Percentiles rank a stretch among this genome's conserved stretches.
Evolutionary conservation across 2,797 vertebrate genomes (phyloP).

Genomic region (Pipistrellus kuhlii): DNA sequence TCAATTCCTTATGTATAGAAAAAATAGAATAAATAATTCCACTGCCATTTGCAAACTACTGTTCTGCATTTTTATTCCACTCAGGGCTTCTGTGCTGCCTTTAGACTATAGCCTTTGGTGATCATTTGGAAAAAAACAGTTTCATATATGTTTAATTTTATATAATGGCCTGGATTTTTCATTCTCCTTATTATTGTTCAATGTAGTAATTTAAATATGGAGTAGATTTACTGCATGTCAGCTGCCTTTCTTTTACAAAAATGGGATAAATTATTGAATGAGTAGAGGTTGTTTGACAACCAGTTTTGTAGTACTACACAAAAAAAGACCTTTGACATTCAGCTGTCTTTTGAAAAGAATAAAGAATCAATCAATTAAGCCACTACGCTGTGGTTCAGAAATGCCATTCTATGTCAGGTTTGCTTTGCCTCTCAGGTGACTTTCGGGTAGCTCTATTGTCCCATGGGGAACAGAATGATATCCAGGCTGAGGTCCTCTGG

Average conservation of each 20-base stretch:
- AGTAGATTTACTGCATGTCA: conserved; percentile 88
- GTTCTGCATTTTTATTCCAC: conserved; percentile 86
- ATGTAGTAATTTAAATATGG: conserved; percentile 87
- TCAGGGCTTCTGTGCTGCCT: conserved; percentile 84
- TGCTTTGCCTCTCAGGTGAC: conserved; percentile 84
- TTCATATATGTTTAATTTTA: conserved; percentile 91
- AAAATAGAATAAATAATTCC: conserved; percentile 91
- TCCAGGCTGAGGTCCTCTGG: neutral
- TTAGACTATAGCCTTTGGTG: conserved; percentile 89
- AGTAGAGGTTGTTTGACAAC: conserved; percentile 89
- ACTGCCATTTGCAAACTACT: conserved; percentile 87
- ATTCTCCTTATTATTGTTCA: conserved; percentile 88
- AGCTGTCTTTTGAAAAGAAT: conserved; percentile 89
- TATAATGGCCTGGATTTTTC: conserved; percentile 89
- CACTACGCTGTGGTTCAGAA: conserved; percentile 83
- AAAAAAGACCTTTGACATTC: conserved; percentile 89
- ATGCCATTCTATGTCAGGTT: conserved; percentile 73
- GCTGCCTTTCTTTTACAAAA: conserved; percentile 89
- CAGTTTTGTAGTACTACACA: conserved; percentile 88
- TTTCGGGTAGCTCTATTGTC: conserved; percentile 66
- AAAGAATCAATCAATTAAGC: conserved; percentile 90
- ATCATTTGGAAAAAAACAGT: conserved; percentile 86
- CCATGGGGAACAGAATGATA: neutral
- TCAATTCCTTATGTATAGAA: conserved; percentile 90
- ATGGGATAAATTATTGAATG: conserved; percentile 91